Evolutionary conservation across 2,888 invertebrate genomes (phyloP).

Genomic region (Hypercompe scribonia): DNA sequence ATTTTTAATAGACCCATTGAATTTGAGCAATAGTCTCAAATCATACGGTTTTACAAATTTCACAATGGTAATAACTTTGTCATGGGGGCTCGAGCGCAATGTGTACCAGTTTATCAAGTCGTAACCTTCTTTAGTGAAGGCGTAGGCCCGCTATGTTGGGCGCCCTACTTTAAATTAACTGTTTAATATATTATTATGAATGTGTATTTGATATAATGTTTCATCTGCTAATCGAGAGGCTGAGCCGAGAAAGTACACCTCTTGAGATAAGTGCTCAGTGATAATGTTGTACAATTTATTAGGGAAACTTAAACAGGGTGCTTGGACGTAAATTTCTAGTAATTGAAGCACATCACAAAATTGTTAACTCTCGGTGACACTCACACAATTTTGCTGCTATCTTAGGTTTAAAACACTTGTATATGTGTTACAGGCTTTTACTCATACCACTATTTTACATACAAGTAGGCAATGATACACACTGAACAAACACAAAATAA

Average conservation of each 20-base stretch:
- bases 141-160: background rate
- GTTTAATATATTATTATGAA: conserved; percentile 1
- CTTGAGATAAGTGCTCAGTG: background rate
- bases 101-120: conserved; percentile 25
- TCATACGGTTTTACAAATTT: background rate
- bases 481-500: too few species aligned
- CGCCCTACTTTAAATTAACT: conserved; percentile 10
- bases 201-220: background rate
- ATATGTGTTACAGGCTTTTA: too few species aligned
- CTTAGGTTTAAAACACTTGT: background rate
- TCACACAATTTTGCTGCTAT: background rate
- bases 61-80: conserved; percentile 14
- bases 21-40: background rate
- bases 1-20: background rate
- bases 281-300: background rate
- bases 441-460: too few species aligned
- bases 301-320: background rate
- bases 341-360: background rate
- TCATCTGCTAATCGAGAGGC: background rate
- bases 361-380: background rate
- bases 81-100: conserved; percentile 40
- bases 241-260: background rate
- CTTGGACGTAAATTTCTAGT: background rate
- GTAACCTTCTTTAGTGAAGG: conserved; percentile 10
- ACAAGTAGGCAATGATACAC: too few species aligned